Evolutionary conservation across 2,888 invertebrate species (phyloP).

Genomic region (Hirtodrosophila alboralis): DNA sequence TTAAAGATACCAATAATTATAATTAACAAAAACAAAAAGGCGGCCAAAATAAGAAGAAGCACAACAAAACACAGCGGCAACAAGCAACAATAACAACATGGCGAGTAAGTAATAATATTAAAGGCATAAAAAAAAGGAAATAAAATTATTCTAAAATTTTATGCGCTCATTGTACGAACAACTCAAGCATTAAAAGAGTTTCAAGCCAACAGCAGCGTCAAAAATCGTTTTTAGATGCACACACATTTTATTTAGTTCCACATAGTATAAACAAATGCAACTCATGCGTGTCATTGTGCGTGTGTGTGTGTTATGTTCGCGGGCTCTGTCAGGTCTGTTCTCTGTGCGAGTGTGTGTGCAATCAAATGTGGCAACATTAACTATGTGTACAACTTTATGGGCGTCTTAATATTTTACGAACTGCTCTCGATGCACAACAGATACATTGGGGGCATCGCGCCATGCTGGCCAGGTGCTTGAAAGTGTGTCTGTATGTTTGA

Average conservation of each 20-base stretch:
- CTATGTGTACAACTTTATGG: slow-evolving; percentile 50
- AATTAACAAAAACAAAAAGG: slow-evolving; percentile 24
- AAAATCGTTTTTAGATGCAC: slow-evolving; percentile 27
- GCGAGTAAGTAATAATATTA: slow-evolving; percentile 81
- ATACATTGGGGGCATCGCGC: slow-evolving; percentile 28
- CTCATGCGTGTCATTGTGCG: slow-evolving; percentile 62
- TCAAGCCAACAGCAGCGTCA: slow-evolving; percentile 5
- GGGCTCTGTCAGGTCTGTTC: slow-evolving; percentile 17
- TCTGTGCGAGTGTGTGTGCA: slow-evolving; percentile 32
- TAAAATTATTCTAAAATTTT: slow-evolving; percentile 34
- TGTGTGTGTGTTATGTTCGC: slow-evolving; percentile 29
- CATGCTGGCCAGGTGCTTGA: slow-evolving; percentile 48
- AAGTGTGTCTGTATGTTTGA: slow-evolving; percentile 33
- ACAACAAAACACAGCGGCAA: slow-evolving; percentile 19
- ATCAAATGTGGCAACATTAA: slow-evolving; percentile 28
- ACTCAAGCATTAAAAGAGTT: slow-evolving; percentile 12
- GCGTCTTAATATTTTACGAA: slow-evolving; percentile 52
- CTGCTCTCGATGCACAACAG: slow-evolving; percentile 56
- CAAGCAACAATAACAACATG: slow-evolving; percentile 58
- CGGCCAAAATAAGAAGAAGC: slow-evolving; percentile 41
- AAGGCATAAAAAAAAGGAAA: slow-evolving; percentile 33
- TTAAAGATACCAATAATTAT: slow-evolving; percentile 40
- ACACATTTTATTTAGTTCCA: slow-evolving; percentile 40
- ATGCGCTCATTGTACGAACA: slow-evolving; percentile 15
- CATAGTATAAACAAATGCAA: slow-evolving; percentile 68